Evolutionary conservation across 2,113 vertebrate species (phyloP).

Genomic region (Macaca fascicularis): T2T-MFA8v1.1 NC_088385.1:3397501-3398000

Average conservation of each 20-base stretch:
- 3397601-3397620: background rate
- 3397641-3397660: background rate
- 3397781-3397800: background rate
- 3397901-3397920: fast-evolving
- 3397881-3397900: background rate
- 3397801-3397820: background rate
- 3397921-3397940: background rate
- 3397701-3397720: background rate
- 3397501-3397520: background rate
- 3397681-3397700: background rate
- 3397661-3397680: too few relatives aligned
- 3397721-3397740: background rate
- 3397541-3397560: background rate
- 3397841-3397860: background rate
- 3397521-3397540: background rate
- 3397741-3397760: background rate
- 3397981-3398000: fast-evolving
- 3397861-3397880: fast-evolving
- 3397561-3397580: background rate
- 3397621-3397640: background rate
- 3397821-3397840: background rate
- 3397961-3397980: too few relatives aligned
- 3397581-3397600: background rate
- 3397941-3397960: background rate
- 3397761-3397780: background rate